A percentile compares a stretch with the other conserved stretches of the same genome.
Conservation (phyloP, 2,888 invertebrate genomes). For the Saturnia japonica region DNA sequence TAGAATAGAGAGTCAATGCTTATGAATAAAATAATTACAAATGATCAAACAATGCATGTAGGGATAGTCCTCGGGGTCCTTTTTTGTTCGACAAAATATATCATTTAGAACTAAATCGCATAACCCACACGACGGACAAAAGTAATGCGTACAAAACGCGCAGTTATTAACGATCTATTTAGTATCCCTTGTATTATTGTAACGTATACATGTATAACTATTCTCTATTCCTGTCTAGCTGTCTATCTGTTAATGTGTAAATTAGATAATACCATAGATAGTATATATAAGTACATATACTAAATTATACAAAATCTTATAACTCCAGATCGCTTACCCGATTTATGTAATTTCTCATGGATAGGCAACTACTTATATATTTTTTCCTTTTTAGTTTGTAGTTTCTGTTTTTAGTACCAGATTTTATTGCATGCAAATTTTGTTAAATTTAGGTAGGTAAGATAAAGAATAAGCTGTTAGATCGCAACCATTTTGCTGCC, state of each 20-base stretch:
- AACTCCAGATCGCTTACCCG: not conserved
- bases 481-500: not conserved
- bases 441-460: not conserved
- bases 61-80: too few species aligned
- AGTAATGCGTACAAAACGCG: too few species aligned
- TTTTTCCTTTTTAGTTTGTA: not conserved
- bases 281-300: not conserved
- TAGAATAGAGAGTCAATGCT: too few species aligned
- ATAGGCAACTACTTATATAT: too few species aligned
- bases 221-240: too few species aligned
- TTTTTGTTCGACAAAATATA: too few species aligned
- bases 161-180: too few species aligned
- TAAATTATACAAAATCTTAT: not conserved
- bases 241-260: too few species aligned
- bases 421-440: not conserved
- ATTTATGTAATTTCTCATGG: not conserved
- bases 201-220: too few species aligned
- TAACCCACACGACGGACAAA: too few species aligned
- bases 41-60: not conserved
- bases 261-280: not conserved
- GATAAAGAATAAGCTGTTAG: not conserved
- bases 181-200: too few species aligned
- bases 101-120: too few species aligned
- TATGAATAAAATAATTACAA: not conserved
- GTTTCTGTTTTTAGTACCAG: not conserved